Conservation (phyloP, 2,113 vertebrate species). For the Tragelaphus buxtoni region DNA sequence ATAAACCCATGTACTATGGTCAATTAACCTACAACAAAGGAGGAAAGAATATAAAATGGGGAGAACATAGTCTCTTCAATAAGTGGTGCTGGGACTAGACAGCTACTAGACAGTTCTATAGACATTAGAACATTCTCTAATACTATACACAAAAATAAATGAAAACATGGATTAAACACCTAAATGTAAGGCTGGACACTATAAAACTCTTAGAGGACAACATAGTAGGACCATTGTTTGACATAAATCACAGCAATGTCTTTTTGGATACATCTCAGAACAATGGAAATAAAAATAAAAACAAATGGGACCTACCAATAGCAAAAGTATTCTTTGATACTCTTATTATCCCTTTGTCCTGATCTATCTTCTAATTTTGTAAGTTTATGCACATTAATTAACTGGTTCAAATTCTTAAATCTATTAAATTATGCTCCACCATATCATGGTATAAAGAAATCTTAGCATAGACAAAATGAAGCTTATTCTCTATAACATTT, state of each 20-base stretch:
- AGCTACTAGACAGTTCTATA: too few species aligned
- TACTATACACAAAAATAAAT: neutral
- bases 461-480: neutral
- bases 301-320: neutral
- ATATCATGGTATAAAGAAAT: neutral
- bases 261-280: neutral
- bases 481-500: neutral
- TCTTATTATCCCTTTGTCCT: neutral
- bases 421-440: neutral
- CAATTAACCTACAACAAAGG: too few species aligned
- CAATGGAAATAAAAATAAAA: neutral
- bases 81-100: too few species aligned
- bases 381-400: neutral
- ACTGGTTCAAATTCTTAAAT: neutral
- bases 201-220: neutral
- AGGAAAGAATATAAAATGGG: too few species aligned
- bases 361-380: neutral
- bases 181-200: neutral
- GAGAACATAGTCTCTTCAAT: too few species aligned
- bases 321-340: neutral
- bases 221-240: neutral
- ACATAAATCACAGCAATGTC: neutral
- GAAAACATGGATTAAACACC: neutral
- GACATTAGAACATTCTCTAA: neutral
- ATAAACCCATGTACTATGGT: too few species aligned